Evolutionary conservation across 2,797 vertebrate species (phyloP).

Genomic region (Tapera naevia): DNA sequence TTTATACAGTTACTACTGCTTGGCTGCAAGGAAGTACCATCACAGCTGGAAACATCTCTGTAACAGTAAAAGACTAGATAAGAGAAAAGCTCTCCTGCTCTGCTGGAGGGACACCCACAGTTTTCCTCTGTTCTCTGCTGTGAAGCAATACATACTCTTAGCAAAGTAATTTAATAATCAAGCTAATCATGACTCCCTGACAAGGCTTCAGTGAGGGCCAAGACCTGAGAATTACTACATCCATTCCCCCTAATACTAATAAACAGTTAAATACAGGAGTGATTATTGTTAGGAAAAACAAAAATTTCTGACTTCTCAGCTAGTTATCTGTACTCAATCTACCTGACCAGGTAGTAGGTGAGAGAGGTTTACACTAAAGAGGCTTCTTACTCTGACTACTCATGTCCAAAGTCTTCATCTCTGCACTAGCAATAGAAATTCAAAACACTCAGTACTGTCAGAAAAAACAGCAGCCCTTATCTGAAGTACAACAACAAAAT

Average conservation of each 20-base stretch:
- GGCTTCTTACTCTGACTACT: not conserved
- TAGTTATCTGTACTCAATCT: not conserved
- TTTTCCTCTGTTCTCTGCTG: not conserved
- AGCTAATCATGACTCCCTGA: conserved; percentile 32
- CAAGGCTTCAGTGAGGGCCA: not conserved
- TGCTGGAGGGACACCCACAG: conserved; percentile 20
- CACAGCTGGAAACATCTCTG: conserved; percentile 31
- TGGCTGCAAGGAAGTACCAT: conserved; percentile 37
- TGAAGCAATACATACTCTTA: not conserved
- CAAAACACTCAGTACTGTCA: not conserved
- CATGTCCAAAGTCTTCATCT: not conserved
- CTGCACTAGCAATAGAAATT: not conserved
- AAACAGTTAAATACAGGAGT: not conserved
- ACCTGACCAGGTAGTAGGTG: not conserved
- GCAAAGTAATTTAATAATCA: conserved; percentile 60
- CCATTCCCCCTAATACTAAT: not conserved
- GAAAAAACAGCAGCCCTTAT: not conserved
- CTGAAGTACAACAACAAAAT: not conserved
- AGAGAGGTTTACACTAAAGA: not conserved
- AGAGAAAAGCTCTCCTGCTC: not conserved
- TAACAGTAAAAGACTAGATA: not conserved
- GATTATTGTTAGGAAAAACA: not conserved
- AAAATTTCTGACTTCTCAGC: not conserved
- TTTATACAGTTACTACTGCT: conserved; percentile 36
- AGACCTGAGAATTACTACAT: not conserved